Evolutionary conservation across 2,888 invertebrate species (phyloP).

Genomic region (Agrotis ipsilon): DNA sequence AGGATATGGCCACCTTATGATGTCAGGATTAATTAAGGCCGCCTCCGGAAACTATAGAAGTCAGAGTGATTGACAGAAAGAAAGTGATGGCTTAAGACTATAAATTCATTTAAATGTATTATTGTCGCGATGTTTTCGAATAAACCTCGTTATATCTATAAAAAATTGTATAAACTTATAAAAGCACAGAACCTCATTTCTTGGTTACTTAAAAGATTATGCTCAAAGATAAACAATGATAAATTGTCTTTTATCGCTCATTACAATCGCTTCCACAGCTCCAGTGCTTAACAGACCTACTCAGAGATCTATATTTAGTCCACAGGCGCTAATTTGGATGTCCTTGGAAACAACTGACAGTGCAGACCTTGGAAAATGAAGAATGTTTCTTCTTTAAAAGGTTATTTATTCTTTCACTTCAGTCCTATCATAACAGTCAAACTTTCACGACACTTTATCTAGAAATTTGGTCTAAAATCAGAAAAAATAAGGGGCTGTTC

Average conservation of each 20-base stretch:
- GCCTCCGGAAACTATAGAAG: too few species aligned
- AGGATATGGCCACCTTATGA: too few species aligned
- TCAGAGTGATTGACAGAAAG: too few species aligned
- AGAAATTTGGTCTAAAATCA: background rate
- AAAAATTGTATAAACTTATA: background rate
- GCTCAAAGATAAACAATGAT: slow-evolving; percentile 34
- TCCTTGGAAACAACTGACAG: slow-evolving; percentile 12
- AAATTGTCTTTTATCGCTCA: slow-evolving; percentile 47
- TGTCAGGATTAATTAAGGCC: too few species aligned
- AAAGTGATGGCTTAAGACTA: too few species aligned
- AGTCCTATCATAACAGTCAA: background rate
- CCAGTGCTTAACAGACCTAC: background rate
- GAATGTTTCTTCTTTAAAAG: slow-evolving; percentile 17
- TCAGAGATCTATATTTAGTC: slow-evolving; percentile 23
- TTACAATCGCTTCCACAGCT: slow-evolving; percentile 22
- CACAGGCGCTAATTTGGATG: slow-evolving; percentile 17
- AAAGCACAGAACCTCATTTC: slow-evolving; percentile 13
- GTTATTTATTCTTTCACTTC: background rate
- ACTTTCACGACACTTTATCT: background rate
- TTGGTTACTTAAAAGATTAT: slow-evolving; percentile 29
- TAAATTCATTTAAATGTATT: too few species aligned
- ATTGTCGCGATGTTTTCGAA: too few species aligned
- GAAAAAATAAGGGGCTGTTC: background rate
- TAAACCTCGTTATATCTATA: too few species aligned
- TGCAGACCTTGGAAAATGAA: slow-evolving; percentile 24